A percentile compares a stretch with the other conserved stretches of the same genome.
These are phyloP conservation scores for Apis florea DNA, from an alignment of 1,140 invertebrate species.

Conservation along the genomic window DNA sequence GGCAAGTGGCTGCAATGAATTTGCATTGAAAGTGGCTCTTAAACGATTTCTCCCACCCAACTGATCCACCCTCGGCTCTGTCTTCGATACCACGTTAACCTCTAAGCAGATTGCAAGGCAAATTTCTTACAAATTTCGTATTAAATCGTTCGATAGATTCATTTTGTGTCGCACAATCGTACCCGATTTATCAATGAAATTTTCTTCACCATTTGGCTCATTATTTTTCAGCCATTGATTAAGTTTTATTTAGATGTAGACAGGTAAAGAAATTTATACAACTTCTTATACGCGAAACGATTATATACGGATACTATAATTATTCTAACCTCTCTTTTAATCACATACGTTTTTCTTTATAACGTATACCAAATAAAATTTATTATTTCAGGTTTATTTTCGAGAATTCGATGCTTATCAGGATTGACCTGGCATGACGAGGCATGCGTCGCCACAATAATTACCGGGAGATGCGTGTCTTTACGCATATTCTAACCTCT, in stretches of 20 bases:
- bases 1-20: conserved; percentile 71
- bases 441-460: conserved; percentile 65
- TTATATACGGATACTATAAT: too few species aligned
- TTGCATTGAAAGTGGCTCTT: conserved; percentile 80
- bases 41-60: conserved; percentile 66
- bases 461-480: conserved; percentile 63
- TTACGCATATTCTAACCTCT: conserved; percentile 50
- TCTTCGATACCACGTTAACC: conserved; percentile 35
- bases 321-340: too few species aligned
- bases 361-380: background rate
- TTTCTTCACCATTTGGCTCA: too few species aligned
- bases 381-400: conserved; percentile 29
- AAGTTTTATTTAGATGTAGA: too few species aligned
- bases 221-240: too few species aligned
- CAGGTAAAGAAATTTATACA: background rate
- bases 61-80: background rate
- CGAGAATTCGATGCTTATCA: conserved; percentile 56
- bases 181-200: too few species aligned
- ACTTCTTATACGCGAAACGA: background rate
- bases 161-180: background rate
- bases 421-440: conserved; percentile 64
- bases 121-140: conserved; percentile 73
- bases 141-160: conserved; percentile 65
- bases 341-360: too few species aligned
- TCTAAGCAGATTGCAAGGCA: conserved; percentile 70